phyloP scores from a whole-genome alignment of 2,797 vertebrate species.

The Enteromius thamalakanensis region DNA sequence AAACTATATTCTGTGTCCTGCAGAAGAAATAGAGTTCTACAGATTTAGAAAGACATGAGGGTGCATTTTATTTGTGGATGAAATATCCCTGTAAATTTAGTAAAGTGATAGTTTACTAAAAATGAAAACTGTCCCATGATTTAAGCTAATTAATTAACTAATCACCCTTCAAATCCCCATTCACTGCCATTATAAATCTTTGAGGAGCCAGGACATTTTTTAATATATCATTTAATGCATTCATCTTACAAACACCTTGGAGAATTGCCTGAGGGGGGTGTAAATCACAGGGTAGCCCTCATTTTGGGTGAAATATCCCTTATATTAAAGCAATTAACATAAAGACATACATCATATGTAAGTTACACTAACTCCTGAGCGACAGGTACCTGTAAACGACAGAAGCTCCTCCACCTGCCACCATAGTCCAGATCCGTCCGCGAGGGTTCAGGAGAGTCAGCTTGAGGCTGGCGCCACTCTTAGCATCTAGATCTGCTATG shows the following conservation, averaged over 20 bases:
- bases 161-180: too few species aligned
- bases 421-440: slow-evolving; percentile 99
- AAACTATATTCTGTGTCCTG: neutral
- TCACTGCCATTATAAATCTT: too few species aligned
- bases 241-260: too few species aligned
- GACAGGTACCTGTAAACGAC: slow-evolving; percentile 87
- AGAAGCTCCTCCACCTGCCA: slow-evolving; percentile 96
- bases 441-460: slow-evolving; percentile 94
- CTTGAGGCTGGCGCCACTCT: slow-evolving; percentile 97
- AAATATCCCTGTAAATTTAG: neutral
- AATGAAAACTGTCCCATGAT: neutral
- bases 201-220: too few species aligned
- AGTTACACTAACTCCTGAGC: neutral
- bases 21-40: neutral
- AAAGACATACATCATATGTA: neutral
- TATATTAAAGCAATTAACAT: neutral
- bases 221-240: too few species aligned
- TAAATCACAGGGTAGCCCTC: too few species aligned
- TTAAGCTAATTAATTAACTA: too few species aligned
- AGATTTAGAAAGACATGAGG: neutral
- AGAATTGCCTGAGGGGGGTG: too few species aligned
- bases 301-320: neutral
- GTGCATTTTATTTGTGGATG: neutral
- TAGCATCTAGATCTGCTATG: slow-evolving; percentile 95
- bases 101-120: neutral